Evolutionary conservation across 2,797 vertebrate genomes (phyloP), one percentile per base, ranked within the genome.

Genomic region (Gymnopithys bicolor): DNA sequence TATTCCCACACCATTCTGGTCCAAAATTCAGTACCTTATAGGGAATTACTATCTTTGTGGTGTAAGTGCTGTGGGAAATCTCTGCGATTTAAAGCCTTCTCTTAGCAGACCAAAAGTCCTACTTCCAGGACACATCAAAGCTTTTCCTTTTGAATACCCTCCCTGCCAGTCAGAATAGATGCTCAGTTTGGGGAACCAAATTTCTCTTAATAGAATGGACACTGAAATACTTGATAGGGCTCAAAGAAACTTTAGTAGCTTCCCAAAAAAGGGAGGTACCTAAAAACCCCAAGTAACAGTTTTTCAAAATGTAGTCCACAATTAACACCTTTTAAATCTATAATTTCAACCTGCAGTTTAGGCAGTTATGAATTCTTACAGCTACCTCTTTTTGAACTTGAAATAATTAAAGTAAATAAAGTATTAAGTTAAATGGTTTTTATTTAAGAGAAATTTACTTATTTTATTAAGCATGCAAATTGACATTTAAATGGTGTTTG

Each of bases 281-380:
- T 81, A 81, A 84, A 83, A 53, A 3, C 0, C 0, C 5, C 8
- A 56, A n/a, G 15, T 23, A 60, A 7, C 3, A 53, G 18, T 52
- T 93, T 76, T 86, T 82, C 30, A 62, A 93, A 81, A 81, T 17
- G 8, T 69, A 27, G 18, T 53, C 30, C 37, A 25, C 46, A 53
- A 75, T 60, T 53, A 68, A 56, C 7, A 58, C 2, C 27, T 85
- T 83, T 66, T 18, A 48, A 79, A 58, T 41, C 6, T 28, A 0
- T 70, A 28, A 70, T 77, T 77, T 71, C 81, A 89, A 63, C 2
- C 28, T 67, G 18, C 10, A 68, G 25, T 87, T 60, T 68, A n/a
- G 56, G 19, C 60, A 84, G 37, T 12, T 45, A 19, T 16, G 13
- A 19, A 56, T 78, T 90, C 46, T 92, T 62, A 84, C n/a, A 84